Evolutionary conservation across 2,797 vertebrate genomes (phyloP).

Genomic region (Heterohyrax brucei): DNA sequence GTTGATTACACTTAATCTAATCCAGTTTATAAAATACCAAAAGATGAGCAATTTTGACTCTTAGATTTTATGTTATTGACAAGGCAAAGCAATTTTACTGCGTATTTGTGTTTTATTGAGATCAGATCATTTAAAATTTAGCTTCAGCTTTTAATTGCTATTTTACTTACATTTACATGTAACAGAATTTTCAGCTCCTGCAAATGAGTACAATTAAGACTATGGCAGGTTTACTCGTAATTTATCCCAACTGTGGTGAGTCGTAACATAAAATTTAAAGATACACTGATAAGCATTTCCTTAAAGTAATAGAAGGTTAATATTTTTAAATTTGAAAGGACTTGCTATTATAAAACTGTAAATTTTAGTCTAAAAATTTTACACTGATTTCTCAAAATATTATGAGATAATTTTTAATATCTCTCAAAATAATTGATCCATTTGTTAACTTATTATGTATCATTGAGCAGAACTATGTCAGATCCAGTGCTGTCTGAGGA

Average conservation of each 20-base stretch:
- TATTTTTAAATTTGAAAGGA: constrained; percentile 47
- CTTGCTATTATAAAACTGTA: not conserved
- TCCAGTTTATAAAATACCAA: not conserved
- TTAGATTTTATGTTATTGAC: constrained; percentile 1
- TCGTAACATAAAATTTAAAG: constrained; percentile 59
- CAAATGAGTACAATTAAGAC: constrained; percentile 68
- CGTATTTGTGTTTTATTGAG: constrained; percentile 64
- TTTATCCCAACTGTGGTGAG: constrained; percentile 64
- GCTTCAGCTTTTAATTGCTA: constrained; percentile 69
- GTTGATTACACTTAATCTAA: not conserved
- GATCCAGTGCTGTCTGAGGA: not conserved
- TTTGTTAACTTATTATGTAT: constrained; percentile 31
- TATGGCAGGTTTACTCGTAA: constrained; percentile 58
- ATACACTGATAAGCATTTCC: constrained; percentile 47
- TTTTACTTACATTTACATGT: constrained; percentile 66
- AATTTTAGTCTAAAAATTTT: constrained; percentile 27
- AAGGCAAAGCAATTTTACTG: constrained; percentile 40
- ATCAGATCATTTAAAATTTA: constrained; percentile 62
- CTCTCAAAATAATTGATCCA: not conserved
- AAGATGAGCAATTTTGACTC: not conserved
- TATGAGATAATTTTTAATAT: constrained; percentile 28
- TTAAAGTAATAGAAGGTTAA: constrained; percentile 40
- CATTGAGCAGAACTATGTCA: constrained; percentile 15
- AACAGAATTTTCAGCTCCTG: constrained; percentile 61
- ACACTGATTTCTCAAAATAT: constrained; percentile 1